Base-by-base conservation (phyloP, 2,797 vertebrate genomes). In the Pelobates cultripes region DNA sequence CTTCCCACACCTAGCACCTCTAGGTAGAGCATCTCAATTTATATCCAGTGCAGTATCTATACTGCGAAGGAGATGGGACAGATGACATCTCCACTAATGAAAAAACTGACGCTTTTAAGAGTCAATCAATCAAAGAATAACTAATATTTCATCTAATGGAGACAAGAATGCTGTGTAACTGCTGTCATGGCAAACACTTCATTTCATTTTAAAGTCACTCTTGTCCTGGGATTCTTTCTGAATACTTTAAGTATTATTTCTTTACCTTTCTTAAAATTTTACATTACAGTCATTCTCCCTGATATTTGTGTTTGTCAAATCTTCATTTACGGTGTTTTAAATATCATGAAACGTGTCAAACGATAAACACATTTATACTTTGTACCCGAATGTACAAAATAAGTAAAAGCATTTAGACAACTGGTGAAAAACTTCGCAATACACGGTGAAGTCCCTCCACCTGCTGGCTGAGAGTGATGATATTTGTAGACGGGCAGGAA, bases 81-180 rank as follows among this genome's bases (percentile, higher is more conserved):
- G n/a, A 64, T 7, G 10, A 4, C 6, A 8, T 4, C n/a, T 10
- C 14, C 4, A 64, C 7, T 64, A 64, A 64, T 64, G n/a, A 3
- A 7, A 40, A 17, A 64, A 40, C 8, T 40, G 61, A 64, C 61
- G 14, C 61, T 28, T 64, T 64, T 64, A 64, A 40, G 61, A 64
- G 17, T 64, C 61, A 64, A 64, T 64, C 61, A 64, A 64, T 64
- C 61, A 64, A 40, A 40, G n/a, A 64, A 64, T 64, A 6, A 6
- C 61, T 14, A 64, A 64, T 64, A 40, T 64, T 28, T 28, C 61
- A 64, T 64, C 61, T 64, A 28, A 64, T 64, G 61, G 61, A 64
- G 28, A 64, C 61, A 64, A 64, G 61, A 17, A 40, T 40, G 7
- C 61, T 2, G 28, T 40, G 28, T 64, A 28, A 64, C n/a, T 14